phyloP scores from a whole-genome alignment of 2,797 vertebrate genomes.

The Avahi laniger region DNA sequence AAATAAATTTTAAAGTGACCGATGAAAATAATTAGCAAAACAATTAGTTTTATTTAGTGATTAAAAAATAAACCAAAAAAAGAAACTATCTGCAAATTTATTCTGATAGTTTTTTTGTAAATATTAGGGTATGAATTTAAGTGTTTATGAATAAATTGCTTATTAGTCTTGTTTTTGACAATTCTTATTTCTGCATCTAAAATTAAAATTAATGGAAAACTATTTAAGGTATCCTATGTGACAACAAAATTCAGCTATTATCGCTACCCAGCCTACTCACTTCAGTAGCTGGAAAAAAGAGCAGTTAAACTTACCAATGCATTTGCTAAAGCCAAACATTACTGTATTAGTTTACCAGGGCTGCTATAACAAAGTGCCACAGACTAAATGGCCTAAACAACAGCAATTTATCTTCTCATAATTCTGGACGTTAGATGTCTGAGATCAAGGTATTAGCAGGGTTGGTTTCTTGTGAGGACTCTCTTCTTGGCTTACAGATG shows the following conservation, averaged over 20 bases:
- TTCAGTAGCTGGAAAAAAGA: neutral
- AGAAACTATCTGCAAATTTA: neutral
- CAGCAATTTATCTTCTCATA: neutral
- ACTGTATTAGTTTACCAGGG: neutral
- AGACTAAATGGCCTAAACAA: neutral
- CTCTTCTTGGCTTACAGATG: neutral
- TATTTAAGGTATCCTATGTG: neutral
- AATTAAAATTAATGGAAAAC: constrained; percentile 19
- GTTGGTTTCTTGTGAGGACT: neutral
- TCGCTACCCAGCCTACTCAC: neutral
- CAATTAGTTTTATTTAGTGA: neutral
- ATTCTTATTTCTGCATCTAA: neutral
- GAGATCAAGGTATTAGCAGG: neutral
- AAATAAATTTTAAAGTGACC: neutral
- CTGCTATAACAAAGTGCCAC: neutral
- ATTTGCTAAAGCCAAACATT: neutral
- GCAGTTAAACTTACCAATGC: neutral
- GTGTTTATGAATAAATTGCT: constrained; percentile 25
- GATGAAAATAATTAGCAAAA: neutral
- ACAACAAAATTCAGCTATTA: neutral
- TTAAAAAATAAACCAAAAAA: constrained; percentile 10
- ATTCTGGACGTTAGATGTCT: neutral
- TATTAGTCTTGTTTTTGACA: constrained; percentile 21
- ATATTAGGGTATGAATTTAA: neutral
- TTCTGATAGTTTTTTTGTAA: neutral